These are phyloP conservation scores for Poecilus cupreus DNA, from an alignment of 2,888 invertebrate species.

Conservation along the genomic window DNA sequence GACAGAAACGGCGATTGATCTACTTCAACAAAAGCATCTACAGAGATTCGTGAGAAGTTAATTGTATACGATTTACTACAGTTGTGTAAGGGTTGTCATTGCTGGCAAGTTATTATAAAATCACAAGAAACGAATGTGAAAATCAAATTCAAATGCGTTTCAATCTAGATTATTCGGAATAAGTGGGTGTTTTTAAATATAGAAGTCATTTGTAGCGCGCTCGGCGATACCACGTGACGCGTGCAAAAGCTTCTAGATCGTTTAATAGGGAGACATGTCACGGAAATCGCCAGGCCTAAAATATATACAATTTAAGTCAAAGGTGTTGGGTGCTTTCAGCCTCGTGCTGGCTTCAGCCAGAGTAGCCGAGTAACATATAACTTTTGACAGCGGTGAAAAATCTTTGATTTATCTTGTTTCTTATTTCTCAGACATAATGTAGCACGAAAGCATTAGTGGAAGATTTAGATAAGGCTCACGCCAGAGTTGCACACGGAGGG, in stretches of 20 bases:
- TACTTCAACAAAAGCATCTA: too few species aligned
- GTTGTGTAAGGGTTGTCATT: too few species aligned
- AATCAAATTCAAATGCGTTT: too few species aligned
- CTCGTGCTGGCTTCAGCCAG: not conserved
- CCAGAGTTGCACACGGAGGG: not conserved
- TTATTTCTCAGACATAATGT: constrained; percentile 46
- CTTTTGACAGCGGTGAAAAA: constrained; percentile 50
- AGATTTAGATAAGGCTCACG: constrained; percentile 51
- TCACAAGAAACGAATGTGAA: too few species aligned
- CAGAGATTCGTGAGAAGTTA: too few species aligned
- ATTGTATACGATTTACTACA: too few species aligned
- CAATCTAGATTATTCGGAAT: too few species aligned
- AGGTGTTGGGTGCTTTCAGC: not conserved
- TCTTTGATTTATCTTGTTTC: constrained; percentile 52
- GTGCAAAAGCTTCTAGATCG: too few species aligned
- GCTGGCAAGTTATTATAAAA: too few species aligned
- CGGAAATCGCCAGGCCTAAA: not conserved
- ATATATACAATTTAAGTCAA: constrained; percentile 1
- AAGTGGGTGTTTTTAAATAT: not conserved
- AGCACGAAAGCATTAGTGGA: constrained; percentile 47
- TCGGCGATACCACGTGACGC: too few species aligned
- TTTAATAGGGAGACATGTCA: not conserved
- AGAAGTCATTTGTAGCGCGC: not conserved
- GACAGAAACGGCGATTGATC: too few species aligned
- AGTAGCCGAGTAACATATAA: constrained; percentile 39